Evolutionary conservation across 1,140 invertebrate species (phyloP).

Genomic region (Scaptomyza montana): DNA sequence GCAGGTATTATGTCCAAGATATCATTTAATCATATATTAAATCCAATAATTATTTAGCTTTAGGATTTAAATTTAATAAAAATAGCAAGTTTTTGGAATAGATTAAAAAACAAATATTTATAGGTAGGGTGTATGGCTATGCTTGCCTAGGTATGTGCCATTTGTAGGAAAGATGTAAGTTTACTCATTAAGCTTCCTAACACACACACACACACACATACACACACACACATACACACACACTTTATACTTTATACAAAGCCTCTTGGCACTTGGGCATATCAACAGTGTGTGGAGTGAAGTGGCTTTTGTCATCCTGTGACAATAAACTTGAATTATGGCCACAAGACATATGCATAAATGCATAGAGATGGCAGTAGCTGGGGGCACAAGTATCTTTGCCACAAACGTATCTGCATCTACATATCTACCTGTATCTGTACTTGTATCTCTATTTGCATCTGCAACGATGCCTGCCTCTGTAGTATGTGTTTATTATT

Average conservation of each 20-base stretch:
- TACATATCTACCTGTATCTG: slow-evolving; percentile 4
- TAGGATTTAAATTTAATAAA: too few relatives aligned
- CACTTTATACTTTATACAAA: slow-evolving; percentile 16
- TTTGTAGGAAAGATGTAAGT: not conserved
- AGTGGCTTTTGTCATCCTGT: slow-evolving; percentile 56
- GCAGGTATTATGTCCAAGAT: too few relatives aligned
- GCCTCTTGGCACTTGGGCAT: slow-evolving; percentile 20
- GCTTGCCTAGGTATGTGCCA: too few relatives aligned
- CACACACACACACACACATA: too few relatives aligned
- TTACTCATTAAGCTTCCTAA: not conserved
- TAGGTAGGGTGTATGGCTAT: too few relatives aligned
- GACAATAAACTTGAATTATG: slow-evolving; percentile 76
- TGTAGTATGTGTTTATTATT: slow-evolving; percentile 6
- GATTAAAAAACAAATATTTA: not conserved
- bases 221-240: not conserved
- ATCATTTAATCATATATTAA: too few relatives aligned
- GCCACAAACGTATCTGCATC: slow-evolving; percentile 6
- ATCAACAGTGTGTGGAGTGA: not conserved
- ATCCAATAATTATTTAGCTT: too few relatives aligned
- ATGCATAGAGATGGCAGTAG: slow-evolving; percentile 15
- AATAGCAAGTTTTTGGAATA: too few relatives aligned
- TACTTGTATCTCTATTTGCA: slow-evolving; percentile 1
- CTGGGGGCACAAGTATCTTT: slow-evolving; percentile 13
- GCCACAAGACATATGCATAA: slow-evolving; percentile 48
- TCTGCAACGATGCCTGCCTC: slow-evolving; percentile 8